Base-by-base conservation (phyloP, 2,113 vertebrate genomes). In the Propithecus coquereli region DNA sequence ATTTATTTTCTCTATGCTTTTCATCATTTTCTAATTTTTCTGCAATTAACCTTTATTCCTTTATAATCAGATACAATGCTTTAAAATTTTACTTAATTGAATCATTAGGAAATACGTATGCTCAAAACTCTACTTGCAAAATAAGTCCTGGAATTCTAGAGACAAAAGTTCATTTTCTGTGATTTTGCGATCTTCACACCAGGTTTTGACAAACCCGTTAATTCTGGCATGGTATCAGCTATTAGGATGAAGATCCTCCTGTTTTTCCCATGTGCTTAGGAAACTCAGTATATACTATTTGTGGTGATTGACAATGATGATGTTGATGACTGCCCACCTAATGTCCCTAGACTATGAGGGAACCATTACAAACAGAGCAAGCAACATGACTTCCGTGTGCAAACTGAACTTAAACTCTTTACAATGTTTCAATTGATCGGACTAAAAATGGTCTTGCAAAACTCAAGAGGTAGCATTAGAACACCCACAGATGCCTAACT, bases 11-110 rank as follows among this genome's bases (percentile, higher is more conserved):
- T 73, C 82, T 87, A 27, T 52, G 30, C 2, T 85, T 94, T 37
- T 61, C 32, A 91, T 79, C 25, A 81, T 76, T 93, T 94, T 57
- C n/a, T 63, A 43, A 50, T 73, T 94, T 81, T 92, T 84, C 43
- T 85, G 34, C 25, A 84, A 23, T 91, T n/a, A 84, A 47, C 5
- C 71, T 27, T 47, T 91, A 61, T 40, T 66, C 9, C 20, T 66
- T 81, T 45, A 79, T 80, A 83, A 83, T 68, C 61, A 84, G n/a
- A 83, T 8, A 92, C 17, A 92, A 66, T 40, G 18, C 17, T 94
- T 96, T 52, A 91, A 37, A 57, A 37, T 57, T 74, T 77, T 54
- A 83, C 34, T 76, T 89, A 54, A 27, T 17, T 85, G 25, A 89
- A 50, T 59, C 88, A 68, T 80, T 71, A 92, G 34, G 17, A 97